Conservation (phyloP, 2,797 vertebrate genomes). For the Urosaurus nigricauda region DNA sequence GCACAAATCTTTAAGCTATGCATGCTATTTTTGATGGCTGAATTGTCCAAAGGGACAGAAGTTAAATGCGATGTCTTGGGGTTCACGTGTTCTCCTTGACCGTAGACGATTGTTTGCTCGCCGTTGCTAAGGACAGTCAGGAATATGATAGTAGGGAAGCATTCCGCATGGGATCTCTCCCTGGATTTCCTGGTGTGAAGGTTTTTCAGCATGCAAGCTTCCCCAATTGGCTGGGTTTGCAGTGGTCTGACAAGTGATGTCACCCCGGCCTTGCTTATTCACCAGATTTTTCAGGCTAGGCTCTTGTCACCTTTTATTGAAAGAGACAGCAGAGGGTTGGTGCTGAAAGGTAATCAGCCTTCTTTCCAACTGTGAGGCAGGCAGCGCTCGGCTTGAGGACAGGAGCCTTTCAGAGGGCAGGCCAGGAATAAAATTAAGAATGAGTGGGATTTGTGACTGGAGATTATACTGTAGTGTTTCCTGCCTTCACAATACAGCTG, state of each 20-base stretch:
- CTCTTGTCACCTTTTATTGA: conserved; percentile 16
- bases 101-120: background rate
- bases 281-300: background rate
- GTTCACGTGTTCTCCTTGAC: background rate
- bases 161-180: rapidly evolving
- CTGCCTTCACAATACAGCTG: background rate
- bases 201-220: background rate
- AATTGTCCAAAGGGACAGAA: background rate
- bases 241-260: conserved; percentile 71
- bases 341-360: background rate
- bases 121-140: background rate
- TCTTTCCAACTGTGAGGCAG: background rate
- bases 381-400: rapidly evolving
- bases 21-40: background rate
- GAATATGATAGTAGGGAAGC: rapidly evolving
- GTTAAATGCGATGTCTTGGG: background rate
- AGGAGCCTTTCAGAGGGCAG: background rate
- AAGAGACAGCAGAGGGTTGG: rapidly evolving
- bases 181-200: conserved; percentile 50
- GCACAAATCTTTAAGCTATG: background rate
- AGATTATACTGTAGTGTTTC: background rate
- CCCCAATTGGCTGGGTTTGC: conserved; percentile 53
- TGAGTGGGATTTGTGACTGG: background rate
- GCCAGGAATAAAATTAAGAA: background rate
- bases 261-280: conserved; percentile 32